Evolutionary conservation across 2,113 vertebrate genomes (phyloP).

Genomic region (Elaphurus davidianus): DNA sequence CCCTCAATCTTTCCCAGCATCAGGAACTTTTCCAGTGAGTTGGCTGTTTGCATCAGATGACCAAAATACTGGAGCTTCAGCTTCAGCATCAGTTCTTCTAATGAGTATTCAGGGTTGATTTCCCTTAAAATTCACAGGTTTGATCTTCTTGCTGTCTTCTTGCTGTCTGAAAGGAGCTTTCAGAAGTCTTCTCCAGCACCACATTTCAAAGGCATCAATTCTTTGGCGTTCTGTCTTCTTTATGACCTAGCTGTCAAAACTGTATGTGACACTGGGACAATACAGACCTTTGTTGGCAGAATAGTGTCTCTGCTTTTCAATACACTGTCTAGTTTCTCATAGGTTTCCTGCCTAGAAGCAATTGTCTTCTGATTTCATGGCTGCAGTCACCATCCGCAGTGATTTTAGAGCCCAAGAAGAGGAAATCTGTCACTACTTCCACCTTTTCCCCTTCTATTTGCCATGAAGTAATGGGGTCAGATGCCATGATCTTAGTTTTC

Average conservation of each 20-base stretch:
- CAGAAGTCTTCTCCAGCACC: background rate
- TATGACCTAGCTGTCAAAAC: background rate
- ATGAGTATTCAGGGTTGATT: background rate
- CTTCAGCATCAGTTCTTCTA: background rate
- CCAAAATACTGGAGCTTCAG: background rate
- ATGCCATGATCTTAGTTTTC: background rate
- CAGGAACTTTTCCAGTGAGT: background rate
- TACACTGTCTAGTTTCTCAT: background rate
- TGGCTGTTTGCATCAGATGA: background rate
- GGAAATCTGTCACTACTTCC: background rate
- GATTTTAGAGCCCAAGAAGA: background rate
- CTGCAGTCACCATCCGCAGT: background rate
- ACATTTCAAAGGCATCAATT: background rate
- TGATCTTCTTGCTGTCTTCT: background rate
- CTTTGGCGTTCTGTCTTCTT: background rate
- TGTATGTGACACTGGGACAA: background rate
- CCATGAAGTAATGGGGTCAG: background rate
- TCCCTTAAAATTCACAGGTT: background rate
- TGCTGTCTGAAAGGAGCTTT: background rate
- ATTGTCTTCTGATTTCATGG: background rate
- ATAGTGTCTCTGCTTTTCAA: background rate
- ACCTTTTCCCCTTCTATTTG: background rate
- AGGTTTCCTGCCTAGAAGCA: background rate
- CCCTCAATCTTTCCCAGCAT: background rate
- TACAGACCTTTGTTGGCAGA: background rate